phyloP scores from a whole-genome alignment of 2,113 vertebrate genomes.

The Bambusicola thoracicus region DNA sequence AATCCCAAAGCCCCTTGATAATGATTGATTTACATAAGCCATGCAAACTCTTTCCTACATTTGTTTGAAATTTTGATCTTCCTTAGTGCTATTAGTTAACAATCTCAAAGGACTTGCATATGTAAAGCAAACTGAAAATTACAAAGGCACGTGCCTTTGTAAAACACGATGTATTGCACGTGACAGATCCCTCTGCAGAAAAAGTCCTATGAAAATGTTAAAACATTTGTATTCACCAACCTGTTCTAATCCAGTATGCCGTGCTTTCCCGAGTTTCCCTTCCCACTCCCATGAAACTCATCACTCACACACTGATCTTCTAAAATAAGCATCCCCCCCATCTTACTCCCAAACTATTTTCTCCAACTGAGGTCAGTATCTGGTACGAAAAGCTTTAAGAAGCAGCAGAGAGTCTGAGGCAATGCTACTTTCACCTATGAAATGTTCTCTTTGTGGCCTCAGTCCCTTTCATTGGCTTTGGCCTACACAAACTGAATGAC shows the following conservation, averaged over 20 bases:
- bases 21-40: background rate
- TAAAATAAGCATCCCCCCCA: conserved; percentile 75
- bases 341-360: conserved; percentile 74
- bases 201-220: background rate
- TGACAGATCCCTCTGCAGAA: background rate
- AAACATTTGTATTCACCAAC: conserved; percentile 45
- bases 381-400: conserved; percentile 80
- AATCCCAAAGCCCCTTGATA: background rate
- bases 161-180: background rate
- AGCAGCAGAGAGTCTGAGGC: background rate
- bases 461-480: background rate
- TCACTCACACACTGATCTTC: conserved; percentile 76
- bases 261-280: conserved; percentile 76
- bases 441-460: background rate
- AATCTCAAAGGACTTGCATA: background rate
- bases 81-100: background rate
- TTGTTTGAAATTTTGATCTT: background rate
- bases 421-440: background rate
- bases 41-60: background rate
- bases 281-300: conserved; percentile 77
- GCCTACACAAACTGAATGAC: background rate
- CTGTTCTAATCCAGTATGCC: conserved; percentile 75
- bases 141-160: background rate
- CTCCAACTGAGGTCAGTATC: conserved; percentile 79
- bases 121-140: background rate